Conservation (phyloP, 2,797 vertebrate species). For the Chelon labrosus region DNA sequence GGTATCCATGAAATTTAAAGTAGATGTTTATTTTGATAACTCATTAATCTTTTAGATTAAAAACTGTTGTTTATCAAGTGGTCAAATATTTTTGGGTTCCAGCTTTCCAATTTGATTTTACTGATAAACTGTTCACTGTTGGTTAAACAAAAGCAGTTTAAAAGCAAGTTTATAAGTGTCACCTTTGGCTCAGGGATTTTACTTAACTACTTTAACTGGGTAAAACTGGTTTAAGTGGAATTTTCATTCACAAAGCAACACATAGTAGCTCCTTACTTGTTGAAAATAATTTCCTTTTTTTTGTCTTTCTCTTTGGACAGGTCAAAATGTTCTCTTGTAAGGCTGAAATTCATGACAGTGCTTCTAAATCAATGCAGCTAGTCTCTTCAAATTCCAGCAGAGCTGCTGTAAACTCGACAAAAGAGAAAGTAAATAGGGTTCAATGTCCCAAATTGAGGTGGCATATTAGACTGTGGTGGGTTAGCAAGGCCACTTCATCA, state of each 20-base stretch:
- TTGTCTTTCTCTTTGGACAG: background rate
- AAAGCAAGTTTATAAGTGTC: background rate
- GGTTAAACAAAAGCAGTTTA: too few relatives aligned
- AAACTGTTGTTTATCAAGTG: background rate
- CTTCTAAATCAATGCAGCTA: background rate
- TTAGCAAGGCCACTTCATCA: conserved; percentile 27
- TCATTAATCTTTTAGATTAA: background rate
- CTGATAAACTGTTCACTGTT: too few relatives aligned
- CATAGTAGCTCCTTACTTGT: too few relatives aligned
- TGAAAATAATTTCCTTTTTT: too few relatives aligned
- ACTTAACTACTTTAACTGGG: too few relatives aligned
- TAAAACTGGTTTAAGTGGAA: background rate
- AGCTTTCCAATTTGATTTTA: background rate
- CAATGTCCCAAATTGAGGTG: conserved; percentile 29
- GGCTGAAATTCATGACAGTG: background rate
- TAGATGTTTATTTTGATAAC: background rate
- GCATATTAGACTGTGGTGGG: conserved; percentile 25
- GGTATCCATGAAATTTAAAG: background rate
- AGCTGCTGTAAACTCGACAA: conserved; percentile 33
- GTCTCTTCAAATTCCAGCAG: background rate
- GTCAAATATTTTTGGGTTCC: background rate
- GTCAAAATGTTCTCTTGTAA: background rate
- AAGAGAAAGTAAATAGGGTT: conserved; percentile 19
- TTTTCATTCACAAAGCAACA: too few relatives aligned
- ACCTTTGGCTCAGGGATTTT: background rate